These are phyloP conservation scores for Incurvaria masculella DNA, from an alignment of 2,888 invertebrate species.

Conservation along the genomic window DNA sequence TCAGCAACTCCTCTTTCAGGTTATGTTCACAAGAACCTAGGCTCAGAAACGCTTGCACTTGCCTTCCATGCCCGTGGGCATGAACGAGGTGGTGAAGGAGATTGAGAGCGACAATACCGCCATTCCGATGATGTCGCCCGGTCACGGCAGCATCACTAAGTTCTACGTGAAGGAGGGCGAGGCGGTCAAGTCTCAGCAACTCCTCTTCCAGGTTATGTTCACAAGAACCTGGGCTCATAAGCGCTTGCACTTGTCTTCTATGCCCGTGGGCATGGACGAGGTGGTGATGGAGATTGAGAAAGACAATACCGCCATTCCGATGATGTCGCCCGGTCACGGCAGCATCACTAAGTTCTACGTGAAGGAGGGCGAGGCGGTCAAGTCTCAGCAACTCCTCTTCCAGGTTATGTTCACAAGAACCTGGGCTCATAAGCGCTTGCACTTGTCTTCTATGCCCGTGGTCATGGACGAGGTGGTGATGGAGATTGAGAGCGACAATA, in stretches of 20 bases:
- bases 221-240: no score
- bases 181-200: slow-evolving; percentile 82
- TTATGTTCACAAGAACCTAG: no score
- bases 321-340: slow-evolving; percentile 81
- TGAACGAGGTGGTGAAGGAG: slow-evolving; percentile 93
- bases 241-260: no score
- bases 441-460: no score
- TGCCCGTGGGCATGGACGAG: slow-evolving; percentile 89
- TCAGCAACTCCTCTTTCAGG: slow-evolving; percentile 74
- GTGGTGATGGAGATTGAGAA: slow-evolving; percentile 97
- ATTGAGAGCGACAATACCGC: slow-evolving; percentile 98
- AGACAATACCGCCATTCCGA: slow-evolving; percentile 82
- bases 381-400: slow-evolving; percentile 78
- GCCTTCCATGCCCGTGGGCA: no score
- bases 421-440: no score
- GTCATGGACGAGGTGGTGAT: slow-evolving; percentile 89
- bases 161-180: slow-evolving; percentile 84
- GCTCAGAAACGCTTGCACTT: no score
- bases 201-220: slow-evolving; percentile 73
- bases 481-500: slow-evolving; percentile 99
- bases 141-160: slow-evolving; percentile 83
- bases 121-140: slow-evolving; percentile 74
- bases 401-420: no score
- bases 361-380: slow-evolving; percentile 86
- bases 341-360: slow-evolving; percentile 83